Base-by-base conservation (phyloP, 2,888 invertebrate species). In the Perithous albicinctus region DNA sequence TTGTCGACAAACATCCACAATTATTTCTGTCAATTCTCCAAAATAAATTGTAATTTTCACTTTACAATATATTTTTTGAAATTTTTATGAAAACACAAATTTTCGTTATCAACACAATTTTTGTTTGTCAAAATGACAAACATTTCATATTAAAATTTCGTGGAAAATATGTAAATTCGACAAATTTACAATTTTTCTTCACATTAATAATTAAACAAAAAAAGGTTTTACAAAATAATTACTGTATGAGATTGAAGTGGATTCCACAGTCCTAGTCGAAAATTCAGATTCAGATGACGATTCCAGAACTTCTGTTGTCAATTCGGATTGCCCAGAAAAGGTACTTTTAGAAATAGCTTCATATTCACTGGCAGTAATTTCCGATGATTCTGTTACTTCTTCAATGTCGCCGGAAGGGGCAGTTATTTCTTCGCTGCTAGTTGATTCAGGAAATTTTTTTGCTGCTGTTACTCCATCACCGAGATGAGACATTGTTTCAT, bases 371-470 rank as follows among this genome's bases (percentile, higher is more conserved):
- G 18, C 6, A 15, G 18, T 46, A 15, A 18, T 46, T 51, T 51
- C 23, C 23, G 48, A 6, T 5, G 26, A 15, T 38, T 64, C 64
- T 6, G 26, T 29, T 2, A 46, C 29, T 18, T 29, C 48, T 8
- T 18, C 35, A 15, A 10, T 35, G 18, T 0, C 12, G 29, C 15
- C 10, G 4, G 29, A 59, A 20, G 15, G 63, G 6, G 35, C 15
- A 23, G 15, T 26, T 12, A 32, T 46, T 61, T 15, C 38, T 0
- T 6, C 7, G 6, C 15, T 32, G n/a, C 29, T 56, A 29, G 59
- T 56, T 46, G 43, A 15, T 56, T 70, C 56, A n/a, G 56, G 59
- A 56, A 41, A 4, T 20, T 18, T 6, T 26, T 3, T 41, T 15
- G 35, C 3, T 29, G 3, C 15, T 1, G 69, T n/a, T 26, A 20